Evolutionary conservation across 2,113 vertebrate genomes (phyloP), one percentile per base, ranked within the genome.

Genomic region (Pedetes capensis): DNA sequence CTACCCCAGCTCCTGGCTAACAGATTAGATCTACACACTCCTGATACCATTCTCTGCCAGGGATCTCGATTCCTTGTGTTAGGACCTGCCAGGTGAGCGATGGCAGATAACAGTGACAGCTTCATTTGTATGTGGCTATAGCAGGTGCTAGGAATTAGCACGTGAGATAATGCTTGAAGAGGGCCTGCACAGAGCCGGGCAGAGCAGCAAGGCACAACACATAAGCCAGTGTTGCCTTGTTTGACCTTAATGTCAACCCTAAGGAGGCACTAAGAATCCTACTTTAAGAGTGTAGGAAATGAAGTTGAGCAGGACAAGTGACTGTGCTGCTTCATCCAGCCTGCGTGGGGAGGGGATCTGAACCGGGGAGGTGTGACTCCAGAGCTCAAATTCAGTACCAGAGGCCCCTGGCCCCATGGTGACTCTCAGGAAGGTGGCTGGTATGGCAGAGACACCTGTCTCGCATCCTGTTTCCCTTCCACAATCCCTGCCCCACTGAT

Each of bases 171-270:
- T 6, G 51, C 23, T n/a, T n/a, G n/a, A n/a, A n/a, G n/a, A n/a
- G n/a, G n/a, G n/a, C n/a, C n/a, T 0, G 0, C 18, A 14, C 44
- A 37, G 79, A 4, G 12, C 64, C 29, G 3, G 17, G 42, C 6
- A 5, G 72, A 37, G 37, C 74, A 29, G 75, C 55, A 32, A 27
- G 39, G 63, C 49, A 20, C 42, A 1, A 42, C 63, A 71, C 49
- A 20, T 3, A 14, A 47, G 44, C n/a, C 7, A 23, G 4, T 6
- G 22, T 17, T 6, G 37, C 42, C 42, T 80, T 25, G 0, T 37
- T 63, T n/a, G 51, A 39, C 42, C 12, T 17, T 10, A 11, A 18
- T 34, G 29, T 44, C 44, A 37, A 8, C 39, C 22, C 14, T 27
- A 10, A n/a, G 32, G 51, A 23, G 51, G 17, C 59, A 27, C 25